Evolutionary conservation across 1,140 invertebrate species (phyloP).

Genomic region (Portunus trituberculatus): DNA sequence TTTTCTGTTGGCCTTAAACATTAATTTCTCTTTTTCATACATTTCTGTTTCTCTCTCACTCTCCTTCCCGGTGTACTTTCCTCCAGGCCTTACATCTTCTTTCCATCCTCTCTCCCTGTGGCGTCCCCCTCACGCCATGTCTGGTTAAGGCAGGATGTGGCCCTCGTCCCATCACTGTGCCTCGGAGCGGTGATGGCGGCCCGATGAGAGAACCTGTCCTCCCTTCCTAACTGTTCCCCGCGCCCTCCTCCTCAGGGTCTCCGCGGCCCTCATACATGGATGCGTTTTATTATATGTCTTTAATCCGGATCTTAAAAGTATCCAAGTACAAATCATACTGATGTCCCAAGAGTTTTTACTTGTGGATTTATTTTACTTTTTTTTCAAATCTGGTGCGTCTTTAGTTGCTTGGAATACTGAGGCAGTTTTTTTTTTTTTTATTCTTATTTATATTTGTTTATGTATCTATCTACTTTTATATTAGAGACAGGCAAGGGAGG

Average conservation of each 20-base stretch:
- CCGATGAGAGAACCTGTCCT: constrained; percentile 17
- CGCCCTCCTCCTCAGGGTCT: neutral
- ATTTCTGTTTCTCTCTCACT: neutral
- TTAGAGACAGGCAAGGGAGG: too few species aligned
- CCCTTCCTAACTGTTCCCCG: neutral
- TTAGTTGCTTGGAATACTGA: neutral
- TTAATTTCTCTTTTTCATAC: neutral
- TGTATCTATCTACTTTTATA: too few species aligned
- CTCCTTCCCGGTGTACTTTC: neutral
- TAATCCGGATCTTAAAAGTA: neutral
- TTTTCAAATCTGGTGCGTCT: neutral
- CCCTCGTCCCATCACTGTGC: neutral
- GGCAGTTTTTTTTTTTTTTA: neutral
- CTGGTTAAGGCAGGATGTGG: neutral
- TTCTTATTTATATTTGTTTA: too few species aligned
- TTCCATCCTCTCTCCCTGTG: neutral
- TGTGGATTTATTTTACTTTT: neutral
- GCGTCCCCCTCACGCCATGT: neutral
- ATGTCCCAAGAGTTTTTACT: too few species aligned
- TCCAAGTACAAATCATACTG: neutral
- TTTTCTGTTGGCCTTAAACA: too few species aligned
- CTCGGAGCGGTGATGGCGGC: neutral
- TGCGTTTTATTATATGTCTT: neutral
- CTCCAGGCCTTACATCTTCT: neutral
- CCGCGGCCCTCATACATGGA: neutral